Evolutionary conservation across 2,113 vertebrate species (phyloP), one percentile per base, ranked within the genome.

Genomic region (Shinisaurus crocodilurus): DNA sequence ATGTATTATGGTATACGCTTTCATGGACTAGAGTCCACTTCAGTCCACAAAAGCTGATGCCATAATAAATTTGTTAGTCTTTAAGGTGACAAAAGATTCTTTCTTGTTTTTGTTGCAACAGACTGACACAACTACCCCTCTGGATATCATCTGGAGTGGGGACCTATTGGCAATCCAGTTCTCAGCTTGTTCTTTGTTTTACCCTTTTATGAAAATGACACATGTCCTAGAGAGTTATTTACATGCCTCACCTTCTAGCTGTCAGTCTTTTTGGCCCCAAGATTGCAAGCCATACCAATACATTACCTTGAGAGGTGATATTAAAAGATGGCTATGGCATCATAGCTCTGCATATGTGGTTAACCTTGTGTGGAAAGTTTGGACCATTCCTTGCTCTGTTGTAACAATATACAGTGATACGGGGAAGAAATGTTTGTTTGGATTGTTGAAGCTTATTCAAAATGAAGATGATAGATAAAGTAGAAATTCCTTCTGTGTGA

Each of bases 401-500:
- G 43, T 57, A 3, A 16, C 69, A 63, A 65, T 34, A 75, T 5
- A 89, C 40, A 20, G 34, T 37, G 86, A 48, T 60, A 76, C n/a
- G 5, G 32, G 37, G 7, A 69, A 83, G 82, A 77, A 85, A 76
- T 65, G 67, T 85, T 77, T 85, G 72, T 48, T 77, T 85, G 88
- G 82, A 85, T 67, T 85, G 82, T 67, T 65, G 63, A 90, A 69
- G 50, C 60, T 85, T 79, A 85, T 77, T 85, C 63, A 54, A 65
- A 85, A 77, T 77, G 82, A 77, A 85, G 74, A 50, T 90, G 74
- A 90, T 85, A 13, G 20, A 40, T 79, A 37, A 65, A 69, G 60
- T 7, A 85, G 72, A 85, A 90, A 90, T 83, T 83, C 54, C 88
- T 76, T 63, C 40, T 69, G 32, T 67, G 60, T 77, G 82, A 69